Evolutionary conservation across 2,888 invertebrate species (phyloP).

Genomic region (Polyploca ridens): DNA sequence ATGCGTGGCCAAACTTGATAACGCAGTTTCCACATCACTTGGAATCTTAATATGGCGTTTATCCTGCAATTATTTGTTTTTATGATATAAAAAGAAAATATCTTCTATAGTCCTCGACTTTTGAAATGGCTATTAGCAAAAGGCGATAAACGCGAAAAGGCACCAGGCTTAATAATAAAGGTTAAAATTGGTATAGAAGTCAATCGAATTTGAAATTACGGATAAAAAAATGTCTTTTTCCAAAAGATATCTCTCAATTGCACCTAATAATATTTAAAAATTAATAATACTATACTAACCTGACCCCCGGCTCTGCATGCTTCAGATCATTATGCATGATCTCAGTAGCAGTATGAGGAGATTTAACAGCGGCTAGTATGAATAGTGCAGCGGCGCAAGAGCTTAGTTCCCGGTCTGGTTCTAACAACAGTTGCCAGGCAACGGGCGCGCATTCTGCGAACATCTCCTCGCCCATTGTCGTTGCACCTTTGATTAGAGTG

Average conservation of each 20-base stretch:
- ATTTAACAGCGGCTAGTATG: slow-evolving; percentile 96
- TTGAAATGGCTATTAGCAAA: no score
- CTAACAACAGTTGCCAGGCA: slow-evolving; percentile 97
- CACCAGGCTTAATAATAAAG: no score
- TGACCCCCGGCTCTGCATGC: slow-evolving; percentile 91
- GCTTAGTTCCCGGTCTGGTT: slow-evolving; percentile 94
- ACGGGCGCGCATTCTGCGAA: slow-evolving; percentile 95
- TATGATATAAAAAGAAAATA: background rate
- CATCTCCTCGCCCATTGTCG: slow-evolving; percentile 93
- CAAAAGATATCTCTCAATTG: background rate
- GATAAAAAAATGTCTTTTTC: no score
- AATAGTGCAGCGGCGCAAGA: slow-evolving; percentile 95
- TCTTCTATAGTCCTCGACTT: no score
- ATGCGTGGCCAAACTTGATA: slow-evolving; percentile 99
- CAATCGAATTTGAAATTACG: no score
- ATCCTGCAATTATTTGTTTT: slow-evolving; percentile 55
- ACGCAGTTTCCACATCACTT: slow-evolving; percentile 97
- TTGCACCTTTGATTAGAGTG: slow-evolving; percentile 94
- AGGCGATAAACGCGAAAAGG: no score
- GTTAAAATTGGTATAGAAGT: no score
- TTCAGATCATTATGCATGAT: slow-evolving; percentile 95
- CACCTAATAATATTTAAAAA: background rate
- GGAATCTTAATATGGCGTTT: slow-evolving; percentile 87
- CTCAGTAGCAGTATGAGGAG: slow-evolving; percentile 94
- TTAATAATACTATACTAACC: slow-evolving; percentile 82